These are phyloP conservation scores for Edolisoma coerulescens DNA, from an alignment of 2,113 vertebrate species.

Conservation along the genomic window DNA sequence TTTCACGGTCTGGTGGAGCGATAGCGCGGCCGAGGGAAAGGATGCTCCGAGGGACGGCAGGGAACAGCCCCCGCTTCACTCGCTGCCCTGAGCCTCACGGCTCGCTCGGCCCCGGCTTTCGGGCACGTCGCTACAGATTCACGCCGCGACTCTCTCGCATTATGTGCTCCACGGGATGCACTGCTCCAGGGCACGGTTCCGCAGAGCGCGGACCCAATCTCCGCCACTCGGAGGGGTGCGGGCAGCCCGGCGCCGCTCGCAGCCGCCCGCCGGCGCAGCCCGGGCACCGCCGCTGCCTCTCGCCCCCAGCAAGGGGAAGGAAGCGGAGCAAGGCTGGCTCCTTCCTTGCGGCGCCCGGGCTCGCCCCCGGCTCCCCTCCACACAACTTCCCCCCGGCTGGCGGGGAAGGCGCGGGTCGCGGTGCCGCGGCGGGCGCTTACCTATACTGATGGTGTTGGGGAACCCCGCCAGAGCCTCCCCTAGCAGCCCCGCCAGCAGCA, in stretches of 20 bases:
- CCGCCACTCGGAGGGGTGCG: background rate
- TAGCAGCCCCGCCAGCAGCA: conserved; percentile 86
- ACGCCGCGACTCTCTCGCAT: background rate
- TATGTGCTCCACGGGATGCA: background rate
- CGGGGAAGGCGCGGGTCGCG: background rate
- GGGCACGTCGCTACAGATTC: background rate
- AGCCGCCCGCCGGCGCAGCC: background rate
- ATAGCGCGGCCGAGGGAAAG: background rate
- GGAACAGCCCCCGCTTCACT: background rate
- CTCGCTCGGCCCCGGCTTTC: background rate
- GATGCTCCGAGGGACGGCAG: background rate
- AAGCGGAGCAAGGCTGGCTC: background rate
- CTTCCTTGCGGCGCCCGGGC: background rate
- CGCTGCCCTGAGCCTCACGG: background rate
- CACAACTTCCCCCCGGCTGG: background rate
- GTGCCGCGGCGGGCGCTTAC: conserved; percentile 73
- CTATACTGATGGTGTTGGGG: conserved; percentile 97
- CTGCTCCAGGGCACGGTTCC: background rate
- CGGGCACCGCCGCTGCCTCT: background rate
- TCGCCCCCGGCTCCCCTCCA: background rate
- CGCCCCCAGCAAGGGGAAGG: background rate
- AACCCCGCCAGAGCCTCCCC: conserved; percentile 86
- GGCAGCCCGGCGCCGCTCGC: background rate
- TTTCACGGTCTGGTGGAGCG: background rate
- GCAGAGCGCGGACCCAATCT: background rate